phyloP scores from a whole-genome alignment of 2,888 invertebrate species.

The Bruchidius siliquastri region DNA sequence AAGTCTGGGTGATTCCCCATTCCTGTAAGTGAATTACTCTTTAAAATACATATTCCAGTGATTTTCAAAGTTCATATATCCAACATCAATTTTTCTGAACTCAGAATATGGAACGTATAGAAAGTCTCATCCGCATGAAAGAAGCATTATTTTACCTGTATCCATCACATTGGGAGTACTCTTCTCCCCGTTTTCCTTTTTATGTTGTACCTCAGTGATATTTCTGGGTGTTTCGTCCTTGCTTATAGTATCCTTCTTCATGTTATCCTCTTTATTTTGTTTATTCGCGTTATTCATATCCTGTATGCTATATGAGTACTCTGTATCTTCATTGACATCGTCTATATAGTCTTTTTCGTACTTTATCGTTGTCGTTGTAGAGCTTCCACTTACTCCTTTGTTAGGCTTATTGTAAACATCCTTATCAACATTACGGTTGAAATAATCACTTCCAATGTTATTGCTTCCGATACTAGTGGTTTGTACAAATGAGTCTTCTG shows the following conservation, averaged over 20 bases:
- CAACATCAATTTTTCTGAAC: too few species aligned
- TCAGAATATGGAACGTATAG: too few species aligned
- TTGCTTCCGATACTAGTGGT: neutral
- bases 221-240: neutral
- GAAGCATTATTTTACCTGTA: neutral
- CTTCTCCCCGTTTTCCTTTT: neutral
- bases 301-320: neutral
- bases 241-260: neutral
- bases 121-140: too few species aligned
- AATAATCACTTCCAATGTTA: neutral
- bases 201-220: neutral
- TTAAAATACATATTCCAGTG: too few species aligned
- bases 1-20: constrained; percentile 41
- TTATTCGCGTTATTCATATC: neutral
- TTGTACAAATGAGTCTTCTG: neutral
- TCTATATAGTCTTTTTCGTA: neutral
- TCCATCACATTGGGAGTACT: neutral
- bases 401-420: neutral
- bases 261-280: neutral
- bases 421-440: neutral
- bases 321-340: neutral
- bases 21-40: constrained; percentile 10
- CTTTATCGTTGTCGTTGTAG: neutral
- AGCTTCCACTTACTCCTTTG: neutral
- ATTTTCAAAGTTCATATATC: too few species aligned